Conservation (phyloP, 92 coral and sea anemone genomes). For the Epizoanthus illoricatus region DNA sequence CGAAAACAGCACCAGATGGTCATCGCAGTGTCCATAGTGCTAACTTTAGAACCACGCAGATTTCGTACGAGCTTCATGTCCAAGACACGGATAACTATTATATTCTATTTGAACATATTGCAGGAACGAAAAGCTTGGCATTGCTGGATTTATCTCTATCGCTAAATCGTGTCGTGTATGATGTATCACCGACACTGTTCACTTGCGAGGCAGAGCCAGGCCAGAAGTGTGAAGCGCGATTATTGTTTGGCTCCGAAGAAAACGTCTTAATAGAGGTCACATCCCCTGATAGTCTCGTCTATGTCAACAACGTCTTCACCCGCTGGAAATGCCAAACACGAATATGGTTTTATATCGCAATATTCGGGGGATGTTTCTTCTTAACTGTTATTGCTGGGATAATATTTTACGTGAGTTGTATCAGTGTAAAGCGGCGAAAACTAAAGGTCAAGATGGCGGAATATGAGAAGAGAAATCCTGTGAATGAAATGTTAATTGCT, state of each 20-base stretch:
- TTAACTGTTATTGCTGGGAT: constrained; percentile 39
- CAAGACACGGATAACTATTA: constrained; percentile 63
- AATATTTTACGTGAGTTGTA: constrained; percentile 44
- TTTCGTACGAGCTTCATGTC: constrained; percentile 60
- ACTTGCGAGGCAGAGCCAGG: constrained; percentile 63
- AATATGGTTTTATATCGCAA: constrained; percentile 78
- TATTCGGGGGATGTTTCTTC: constrained; percentile 67
- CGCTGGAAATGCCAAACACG: constrained; percentile 84
- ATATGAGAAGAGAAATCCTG: constrained; percentile 10
- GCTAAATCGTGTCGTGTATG: constrained; percentile 64
- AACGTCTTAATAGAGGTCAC: constrained; percentile 64
- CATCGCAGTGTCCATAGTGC: background rate
- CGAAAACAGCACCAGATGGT: constrained; percentile 6
- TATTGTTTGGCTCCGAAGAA: constrained; percentile 75
- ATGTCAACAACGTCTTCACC: constrained; percentile 48
- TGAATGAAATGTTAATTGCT: constrained; percentile 30
- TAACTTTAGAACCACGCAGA: constrained; percentile 50
- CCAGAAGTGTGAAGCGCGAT: constrained; percentile 57
- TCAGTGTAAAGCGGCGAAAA: constrained; percentile 6
- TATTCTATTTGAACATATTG: constrained; percentile 61
- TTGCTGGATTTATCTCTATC: constrained; percentile 48
- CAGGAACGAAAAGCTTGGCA: constrained; percentile 47
- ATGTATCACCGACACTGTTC: constrained; percentile 53
- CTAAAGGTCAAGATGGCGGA: constrained; percentile 9
- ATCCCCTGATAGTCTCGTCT: constrained; percentile 30